Conservation (phyloP, 2,113 vertebrate species). For the Rhipidura dahli region DNA sequence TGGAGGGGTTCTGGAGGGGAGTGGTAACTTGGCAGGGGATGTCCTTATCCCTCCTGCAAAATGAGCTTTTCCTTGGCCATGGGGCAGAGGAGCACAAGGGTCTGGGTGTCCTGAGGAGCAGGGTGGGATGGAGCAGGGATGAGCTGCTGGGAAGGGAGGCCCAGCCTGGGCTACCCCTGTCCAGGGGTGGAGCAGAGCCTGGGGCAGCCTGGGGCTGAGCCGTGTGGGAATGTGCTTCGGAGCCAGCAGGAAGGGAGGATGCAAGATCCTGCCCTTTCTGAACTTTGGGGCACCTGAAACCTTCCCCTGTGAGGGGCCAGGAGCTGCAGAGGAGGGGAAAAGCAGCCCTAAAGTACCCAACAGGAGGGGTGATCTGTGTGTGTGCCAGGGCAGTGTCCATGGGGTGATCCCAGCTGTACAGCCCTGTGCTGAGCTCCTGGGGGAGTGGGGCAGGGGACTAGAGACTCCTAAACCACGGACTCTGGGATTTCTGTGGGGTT, state of each 20-base stretch:
- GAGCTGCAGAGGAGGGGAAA: neutral
- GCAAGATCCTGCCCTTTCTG: neutral
- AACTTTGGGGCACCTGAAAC: neutral
- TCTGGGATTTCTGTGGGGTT: neutral
- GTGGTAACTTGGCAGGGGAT: neutral
- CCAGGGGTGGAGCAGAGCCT: neutral
- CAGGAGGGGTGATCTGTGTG: accelerated
- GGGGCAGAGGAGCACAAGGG: neutral
- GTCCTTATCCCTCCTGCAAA: neutral
- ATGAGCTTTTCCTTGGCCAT: accelerated
- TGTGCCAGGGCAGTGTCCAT: neutral
- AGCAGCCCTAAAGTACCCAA: neutral
- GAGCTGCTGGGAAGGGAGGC: neutral
- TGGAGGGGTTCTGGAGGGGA: no score
- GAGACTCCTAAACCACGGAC: neutral
- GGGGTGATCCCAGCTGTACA: no score
- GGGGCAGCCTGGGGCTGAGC: neutral
- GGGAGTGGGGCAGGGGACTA: neutral
- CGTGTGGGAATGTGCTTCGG: accelerated
- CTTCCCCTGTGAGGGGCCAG: neutral
- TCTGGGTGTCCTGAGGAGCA: neutral
- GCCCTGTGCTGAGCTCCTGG: neutral
- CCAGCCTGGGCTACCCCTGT: neutral
- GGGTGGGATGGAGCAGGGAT: neutral
- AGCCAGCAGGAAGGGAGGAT: neutral